These are phyloP conservation scores for Bambusicola thoracicus DNA, from an alignment of 2,113 vertebrate genomes.

Conservation along the genomic window DNA sequence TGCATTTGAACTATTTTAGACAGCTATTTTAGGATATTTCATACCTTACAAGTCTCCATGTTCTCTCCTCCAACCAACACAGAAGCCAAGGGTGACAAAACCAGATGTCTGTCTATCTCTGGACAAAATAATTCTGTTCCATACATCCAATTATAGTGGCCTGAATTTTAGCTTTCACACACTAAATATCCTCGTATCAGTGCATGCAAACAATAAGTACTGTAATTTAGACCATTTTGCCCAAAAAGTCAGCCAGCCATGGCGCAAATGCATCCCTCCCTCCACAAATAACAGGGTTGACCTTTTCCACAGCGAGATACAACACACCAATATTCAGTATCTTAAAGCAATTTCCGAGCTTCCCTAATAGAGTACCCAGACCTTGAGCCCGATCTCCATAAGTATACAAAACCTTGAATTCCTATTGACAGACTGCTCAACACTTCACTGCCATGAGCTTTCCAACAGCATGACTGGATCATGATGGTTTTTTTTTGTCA, in stretches of 20 bases:
- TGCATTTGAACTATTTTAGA: background rate
- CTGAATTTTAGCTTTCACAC: constrained; percentile 15
- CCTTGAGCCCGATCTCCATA: background rate
- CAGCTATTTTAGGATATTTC: background rate
- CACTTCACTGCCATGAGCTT: background rate
- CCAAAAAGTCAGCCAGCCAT: constrained; percentile 36
- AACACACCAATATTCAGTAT: constrained; percentile 16
- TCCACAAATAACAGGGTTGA: constrained; percentile 38
- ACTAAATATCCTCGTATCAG: background rate
- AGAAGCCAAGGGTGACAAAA: background rate
- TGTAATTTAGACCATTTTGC: constrained; percentile 17
- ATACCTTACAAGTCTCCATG: background rate
- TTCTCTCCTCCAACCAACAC: background rate
- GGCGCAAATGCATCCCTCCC: constrained; percentile 4
- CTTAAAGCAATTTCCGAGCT: constrained; percentile 31
- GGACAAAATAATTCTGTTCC: background rate
- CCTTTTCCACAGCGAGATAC: constrained; percentile 44
- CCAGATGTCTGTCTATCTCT: background rate
- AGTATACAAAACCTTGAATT: background rate
- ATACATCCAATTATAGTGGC: background rate
- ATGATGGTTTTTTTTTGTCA: background rate
- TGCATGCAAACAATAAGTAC: constrained; percentile 35
- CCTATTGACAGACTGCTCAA: background rate
- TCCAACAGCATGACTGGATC: background rate
- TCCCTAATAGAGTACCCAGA: background rate